Conservation (phyloP, 2,113 vertebrate species). For the Lethenteron reissneri region DNA sequence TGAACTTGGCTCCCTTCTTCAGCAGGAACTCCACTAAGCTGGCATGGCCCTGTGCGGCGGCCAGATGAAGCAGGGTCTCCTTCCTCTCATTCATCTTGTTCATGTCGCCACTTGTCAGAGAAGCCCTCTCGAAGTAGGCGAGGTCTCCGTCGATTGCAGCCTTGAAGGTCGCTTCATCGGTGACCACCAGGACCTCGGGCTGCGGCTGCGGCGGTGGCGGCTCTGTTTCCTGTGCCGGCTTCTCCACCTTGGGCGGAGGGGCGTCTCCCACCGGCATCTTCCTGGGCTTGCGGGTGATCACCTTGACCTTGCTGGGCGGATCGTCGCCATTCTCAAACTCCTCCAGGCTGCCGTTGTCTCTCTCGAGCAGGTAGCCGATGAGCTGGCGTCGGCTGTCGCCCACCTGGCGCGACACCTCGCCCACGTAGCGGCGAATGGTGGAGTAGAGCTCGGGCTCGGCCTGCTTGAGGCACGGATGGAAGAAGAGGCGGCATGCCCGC, state of each 20-base stretch:
- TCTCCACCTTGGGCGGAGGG: slow-evolving; percentile 9
- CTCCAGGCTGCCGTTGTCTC: slow-evolving; percentile 20
- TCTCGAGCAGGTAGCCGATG: slow-evolving; percentile 37
- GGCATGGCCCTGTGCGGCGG: slow-evolving; percentile 23
- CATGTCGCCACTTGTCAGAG: slow-evolving; percentile 16
- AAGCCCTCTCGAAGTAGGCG: slow-evolving; percentile 16
- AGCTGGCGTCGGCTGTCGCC: slow-evolving; percentile 32
- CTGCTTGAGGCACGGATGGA: slow-evolving; percentile 41
- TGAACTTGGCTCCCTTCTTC: slow-evolving; percentile 21
- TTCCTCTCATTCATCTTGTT: slow-evolving; percentile 14
- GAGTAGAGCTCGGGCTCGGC: slow-evolving; percentile 34
- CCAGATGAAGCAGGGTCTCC: slow-evolving; percentile 30
- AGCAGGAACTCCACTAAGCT: slow-evolving; percentile 23
- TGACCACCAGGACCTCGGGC: background rate
- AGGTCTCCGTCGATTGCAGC: slow-evolving; percentile 18
- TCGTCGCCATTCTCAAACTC: background rate
- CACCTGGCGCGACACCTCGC: slow-evolving; percentile 22
- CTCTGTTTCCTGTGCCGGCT: slow-evolving; percentile 11
- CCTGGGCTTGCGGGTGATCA: background rate
- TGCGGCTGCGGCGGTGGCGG: slow-evolving; percentile 8
- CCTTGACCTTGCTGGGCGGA: background rate
- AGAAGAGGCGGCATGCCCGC: slow-evolving; percentile 36
- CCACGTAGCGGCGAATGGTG: slow-evolving; percentile 24
- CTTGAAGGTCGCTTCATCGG: slow-evolving; percentile 13
- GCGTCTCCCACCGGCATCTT: slow-evolving; percentile 4